phyloP scores from a whole-genome alignment of 2,797 vertebrate genomes.

The Orestias chungarensis region DNA sequence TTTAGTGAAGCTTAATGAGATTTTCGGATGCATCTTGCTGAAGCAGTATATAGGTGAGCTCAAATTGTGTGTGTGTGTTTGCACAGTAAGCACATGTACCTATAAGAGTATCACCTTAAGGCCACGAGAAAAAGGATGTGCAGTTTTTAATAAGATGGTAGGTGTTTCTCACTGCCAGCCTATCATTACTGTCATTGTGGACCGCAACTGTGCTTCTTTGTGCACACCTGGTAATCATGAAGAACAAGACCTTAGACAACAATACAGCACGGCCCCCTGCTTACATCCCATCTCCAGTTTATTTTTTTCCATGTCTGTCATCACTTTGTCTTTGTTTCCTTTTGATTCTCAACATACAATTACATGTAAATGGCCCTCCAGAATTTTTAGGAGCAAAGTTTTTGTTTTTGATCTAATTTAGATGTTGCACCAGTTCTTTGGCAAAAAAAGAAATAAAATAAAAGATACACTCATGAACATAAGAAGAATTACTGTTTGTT shows the following conservation, averaged over 20 bases:
- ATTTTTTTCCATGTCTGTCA: slow-evolving; percentile 1
- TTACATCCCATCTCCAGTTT: slow-evolving; percentile 24
- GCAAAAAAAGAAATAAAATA: neutral
- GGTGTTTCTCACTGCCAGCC: slow-evolving; percentile 46
- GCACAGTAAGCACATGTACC: slow-evolving; percentile 11
- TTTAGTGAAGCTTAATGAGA: slow-evolving; percentile 61
- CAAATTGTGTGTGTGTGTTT: slow-evolving; percentile 1
- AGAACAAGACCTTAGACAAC: slow-evolving; percentile 36
- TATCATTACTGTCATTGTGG: slow-evolving; percentile 70
- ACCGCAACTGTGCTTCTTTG: slow-evolving; percentile 41
- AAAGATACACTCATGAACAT: neutral
- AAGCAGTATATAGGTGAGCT: neutral
- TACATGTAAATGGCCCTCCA: neutral
- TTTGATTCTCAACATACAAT: neutral
- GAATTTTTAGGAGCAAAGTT: neutral
- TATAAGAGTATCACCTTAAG: slow-evolving; percentile 34
- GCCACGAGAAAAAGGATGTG: slow-evolving; percentile 36
- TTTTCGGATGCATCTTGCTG: slow-evolving; percentile 38
- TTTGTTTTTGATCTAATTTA: neutral
- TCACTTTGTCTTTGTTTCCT: slow-evolving; percentile 9
- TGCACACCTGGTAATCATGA: slow-evolving; percentile 54
- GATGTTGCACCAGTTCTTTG: neutral
- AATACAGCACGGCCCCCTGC: slow-evolving; percentile 12
- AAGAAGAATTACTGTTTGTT: neutral
- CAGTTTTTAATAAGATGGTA: slow-evolving; percentile 71